These are phyloP conservation scores for Phalangium opilio DNA, from an alignment of 2,888 invertebrate genomes.

Conservation along the genomic window DNA sequence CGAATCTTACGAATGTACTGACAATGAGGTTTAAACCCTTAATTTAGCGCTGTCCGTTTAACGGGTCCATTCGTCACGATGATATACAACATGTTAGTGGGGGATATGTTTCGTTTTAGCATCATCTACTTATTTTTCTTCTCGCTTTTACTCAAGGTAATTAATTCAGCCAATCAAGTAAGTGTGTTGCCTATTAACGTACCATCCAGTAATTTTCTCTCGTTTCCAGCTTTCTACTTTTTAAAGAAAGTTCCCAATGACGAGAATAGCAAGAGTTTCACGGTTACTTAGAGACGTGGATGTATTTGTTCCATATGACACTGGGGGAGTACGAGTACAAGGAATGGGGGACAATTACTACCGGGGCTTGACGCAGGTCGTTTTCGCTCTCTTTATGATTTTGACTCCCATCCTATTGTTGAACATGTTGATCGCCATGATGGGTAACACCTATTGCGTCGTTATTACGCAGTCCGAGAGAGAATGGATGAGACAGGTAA, in stretches of 20 bases:
- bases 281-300: constrained; percentile 81
- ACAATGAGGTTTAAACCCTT: too few relatives aligned
- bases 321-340: constrained; percentile 96
- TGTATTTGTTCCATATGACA: constrained; percentile 94
- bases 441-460: constrained; percentile 97
- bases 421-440: constrained; percentile 98
- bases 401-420: constrained; percentile 88
- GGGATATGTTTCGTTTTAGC: constrained; percentile 95
- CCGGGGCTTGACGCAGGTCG: constrained; percentile 77
- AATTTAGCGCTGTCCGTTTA: constrained; percentile 63
- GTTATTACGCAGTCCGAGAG: constrained; percentile 84
- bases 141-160: constrained; percentile 93
- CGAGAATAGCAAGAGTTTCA: constrained; percentile 28
- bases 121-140: constrained; percentile 90
- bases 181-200: neutral
- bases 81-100: constrained; percentile 98
- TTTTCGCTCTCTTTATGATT: constrained; percentile 94
- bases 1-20: too few relatives aligned
- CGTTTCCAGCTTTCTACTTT: constrained; percentile 43
- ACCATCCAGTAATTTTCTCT: too few relatives aligned
- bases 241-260: constrained; percentile 50
- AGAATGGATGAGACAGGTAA: constrained; percentile 53
- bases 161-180: constrained; percentile 34
- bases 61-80: constrained; percentile 98
- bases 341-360: constrained; percentile 71